Conservation (phyloP, 2,888 invertebrate species). For the Patella pellucida region DNA sequence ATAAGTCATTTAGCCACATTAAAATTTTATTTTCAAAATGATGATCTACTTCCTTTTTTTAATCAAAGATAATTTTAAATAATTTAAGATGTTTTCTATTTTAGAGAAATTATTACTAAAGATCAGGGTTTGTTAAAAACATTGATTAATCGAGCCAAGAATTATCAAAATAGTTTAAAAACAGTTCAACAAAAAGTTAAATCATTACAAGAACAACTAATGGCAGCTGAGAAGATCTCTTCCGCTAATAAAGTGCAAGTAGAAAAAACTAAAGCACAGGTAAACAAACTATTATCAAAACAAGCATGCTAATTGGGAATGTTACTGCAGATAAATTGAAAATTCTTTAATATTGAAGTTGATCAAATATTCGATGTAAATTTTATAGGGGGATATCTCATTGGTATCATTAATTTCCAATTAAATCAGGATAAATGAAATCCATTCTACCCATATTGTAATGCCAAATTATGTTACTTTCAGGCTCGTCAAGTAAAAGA, state of each 20-base stretch:
- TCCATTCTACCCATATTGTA: too few relatives aligned
- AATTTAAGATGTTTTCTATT: conserved; percentile 21
- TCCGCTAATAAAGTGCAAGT: conserved; percentile 46
- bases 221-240: conserved; percentile 51
- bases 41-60: neutral
- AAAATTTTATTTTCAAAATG: too few relatives aligned
- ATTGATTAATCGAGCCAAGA: conserved; percentile 45
- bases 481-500: conserved; percentile 52
- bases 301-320: too few relatives aligned
- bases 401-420: too few relatives aligned
- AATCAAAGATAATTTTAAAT: neutral
- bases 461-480: conserved; percentile 16
- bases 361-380: too few relatives aligned
- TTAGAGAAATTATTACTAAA: conserved; percentile 47
- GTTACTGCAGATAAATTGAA: too few relatives aligned
- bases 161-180: conserved; percentile 41
- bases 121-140: conserved; percentile 50
- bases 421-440: too few relatives aligned
- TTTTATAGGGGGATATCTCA: too few relatives aligned
- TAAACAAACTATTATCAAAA: conserved; percentile 21
- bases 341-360: too few relatives aligned
- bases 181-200: conserved; percentile 47
- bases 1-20: too few relatives aligned
- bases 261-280: conserved; percentile 54
- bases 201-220: conserved; percentile 49